A percentile compares a stretch with the other conserved stretches of the same genome.
Conservation (phyloP, 2,113 vertebrate genomes). For the Camelus dromedarius region DNA sequence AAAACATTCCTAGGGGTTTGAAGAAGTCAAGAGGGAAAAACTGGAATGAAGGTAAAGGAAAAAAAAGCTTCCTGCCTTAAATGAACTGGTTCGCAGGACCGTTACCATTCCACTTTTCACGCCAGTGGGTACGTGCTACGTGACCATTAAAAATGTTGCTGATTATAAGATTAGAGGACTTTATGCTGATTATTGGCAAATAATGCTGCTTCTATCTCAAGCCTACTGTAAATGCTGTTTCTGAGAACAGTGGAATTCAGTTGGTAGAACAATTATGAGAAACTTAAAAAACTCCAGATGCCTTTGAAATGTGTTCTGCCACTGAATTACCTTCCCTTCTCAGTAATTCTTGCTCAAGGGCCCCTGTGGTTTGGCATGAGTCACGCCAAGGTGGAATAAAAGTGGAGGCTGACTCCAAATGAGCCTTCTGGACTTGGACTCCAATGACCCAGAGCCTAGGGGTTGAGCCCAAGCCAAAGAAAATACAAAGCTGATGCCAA, state of each 20-base stretch:
- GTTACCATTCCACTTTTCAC: neutral
- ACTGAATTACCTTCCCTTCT: slow-evolving; percentile 10
- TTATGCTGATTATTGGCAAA: neutral
- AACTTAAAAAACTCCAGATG: neutral
- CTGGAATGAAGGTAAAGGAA: neutral
- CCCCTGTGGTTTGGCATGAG: slow-evolving; percentile 58
- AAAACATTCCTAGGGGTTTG: neutral
- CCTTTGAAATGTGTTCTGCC: slow-evolving; percentile 18
- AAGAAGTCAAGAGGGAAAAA: slow-evolving; percentile 13
- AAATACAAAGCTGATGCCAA: neutral
- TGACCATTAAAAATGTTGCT: neutral
- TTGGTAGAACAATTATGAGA: neutral
- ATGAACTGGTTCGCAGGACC: neutral
- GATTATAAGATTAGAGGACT: neutral
- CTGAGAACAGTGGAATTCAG: neutral
- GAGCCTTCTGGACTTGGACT: neutral
- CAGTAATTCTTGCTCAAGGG: neutral
- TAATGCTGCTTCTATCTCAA: neutral
- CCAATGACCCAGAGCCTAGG: neutral
- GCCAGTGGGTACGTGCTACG: neutral
- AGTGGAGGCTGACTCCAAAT: neutral
- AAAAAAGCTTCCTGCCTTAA: neutral
- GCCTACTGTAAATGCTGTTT: neutral
- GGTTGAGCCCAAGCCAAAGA: slow-evolving; percentile 6
- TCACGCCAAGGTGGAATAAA: neutral